A percentile compares a stretch with the other conserved stretches of the same genome.
These are phyloP conservation scores for Netelia fuscicornis DNA, from an alignment of 2,888 invertebrate genomes.

Conservation along the genomic window DNA sequence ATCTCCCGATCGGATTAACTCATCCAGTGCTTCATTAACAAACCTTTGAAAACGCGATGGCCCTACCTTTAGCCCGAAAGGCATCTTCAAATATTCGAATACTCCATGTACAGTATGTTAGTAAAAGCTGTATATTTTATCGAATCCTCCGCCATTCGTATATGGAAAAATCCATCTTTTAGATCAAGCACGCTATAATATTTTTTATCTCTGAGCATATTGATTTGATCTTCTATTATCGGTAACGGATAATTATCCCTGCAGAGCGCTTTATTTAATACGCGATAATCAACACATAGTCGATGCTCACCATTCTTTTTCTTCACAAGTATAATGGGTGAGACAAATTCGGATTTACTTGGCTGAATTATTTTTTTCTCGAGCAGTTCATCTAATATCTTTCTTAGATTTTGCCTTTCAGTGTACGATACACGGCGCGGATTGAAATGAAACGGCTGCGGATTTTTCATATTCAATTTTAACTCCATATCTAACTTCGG, in stretches of 20 bases:
- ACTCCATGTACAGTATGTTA: slow-evolving; percentile 65
- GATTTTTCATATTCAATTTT: slow-evolving; percentile 42
- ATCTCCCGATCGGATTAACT: slow-evolving; percentile 52
- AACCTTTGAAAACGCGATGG: slow-evolving; percentile 46
- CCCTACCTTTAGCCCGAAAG: slow-evolving; percentile 55
- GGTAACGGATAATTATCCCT: slow-evolving; percentile 63
- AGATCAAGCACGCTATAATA: slow-evolving; percentile 62
- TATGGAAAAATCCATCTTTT: slow-evolving; percentile 67
- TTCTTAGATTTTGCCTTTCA: slow-evolving; percentile 57
- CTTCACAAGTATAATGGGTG: slow-evolving; percentile 60
- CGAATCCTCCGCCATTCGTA: slow-evolving; percentile 58
- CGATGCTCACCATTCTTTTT: slow-evolving; percentile 53
- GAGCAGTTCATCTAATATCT: slow-evolving; percentile 51
- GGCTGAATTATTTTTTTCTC: slow-evolving; percentile 57
- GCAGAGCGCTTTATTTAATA: slow-evolving; percentile 41
- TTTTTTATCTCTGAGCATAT: slow-evolving; percentile 44
- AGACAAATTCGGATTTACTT: slow-evolving; percentile 62
- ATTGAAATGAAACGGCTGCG: slow-evolving; percentile 55
- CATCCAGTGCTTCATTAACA: slow-evolving; percentile 40
- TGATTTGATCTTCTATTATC: slow-evolving; percentile 57
- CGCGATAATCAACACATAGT: slow-evolving; percentile 55
- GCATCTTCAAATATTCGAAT: slow-evolving; percentile 65
- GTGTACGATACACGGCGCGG: slow-evolving; percentile 57
- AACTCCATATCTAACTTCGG: slow-evolving; percentile 60
- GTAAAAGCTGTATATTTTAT: slow-evolving; percentile 67